Percentiles rank a stretch among this genome's conserved stretches.
phyloP scores from a whole-genome alignment of 2,113 vertebrate genomes.

The Paedocypris sp. region DNA sequence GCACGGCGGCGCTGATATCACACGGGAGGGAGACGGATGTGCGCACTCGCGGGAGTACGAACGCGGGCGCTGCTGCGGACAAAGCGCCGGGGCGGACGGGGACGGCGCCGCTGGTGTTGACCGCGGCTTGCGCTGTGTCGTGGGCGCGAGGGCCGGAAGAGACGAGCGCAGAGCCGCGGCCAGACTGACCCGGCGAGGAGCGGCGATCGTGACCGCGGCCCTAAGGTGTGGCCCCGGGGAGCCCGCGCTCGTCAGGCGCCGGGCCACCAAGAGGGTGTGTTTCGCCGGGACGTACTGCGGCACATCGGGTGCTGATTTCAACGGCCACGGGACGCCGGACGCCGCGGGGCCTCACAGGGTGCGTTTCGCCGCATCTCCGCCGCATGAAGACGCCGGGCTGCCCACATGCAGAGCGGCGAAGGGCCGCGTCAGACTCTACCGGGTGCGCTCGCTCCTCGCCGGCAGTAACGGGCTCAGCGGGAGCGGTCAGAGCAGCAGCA shows the following conservation, averaged over 20 bases:
- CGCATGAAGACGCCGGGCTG: constrained; percentile 8
- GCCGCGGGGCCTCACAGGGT: background rate
- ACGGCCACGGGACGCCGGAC: no score
- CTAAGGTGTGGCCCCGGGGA: constrained; percentile 21
- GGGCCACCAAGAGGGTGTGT: constrained; percentile 36
- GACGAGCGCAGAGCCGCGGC: constrained; percentile 3
- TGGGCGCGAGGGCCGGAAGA: constrained; percentile 25
- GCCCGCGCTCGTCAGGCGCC: constrained; percentile 29
- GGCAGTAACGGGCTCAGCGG: constrained; percentile 13
- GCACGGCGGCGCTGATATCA: constrained; percentile 19
- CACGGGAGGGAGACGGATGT: constrained; percentile 16
- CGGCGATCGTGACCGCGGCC: constrained; percentile 2
- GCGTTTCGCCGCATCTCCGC: background rate
- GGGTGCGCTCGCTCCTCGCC: constrained; percentile 35
- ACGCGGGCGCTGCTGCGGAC: constrained; percentile 13
- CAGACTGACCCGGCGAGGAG: constrained; percentile 8
- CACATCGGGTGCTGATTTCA: constrained; percentile 13
- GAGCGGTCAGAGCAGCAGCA: constrained; percentile 15
- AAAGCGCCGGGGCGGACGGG: constrained; percentile 7
- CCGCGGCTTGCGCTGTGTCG: constrained; percentile 26
- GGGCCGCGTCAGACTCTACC: constrained; percentile 38
- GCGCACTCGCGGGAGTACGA: constrained; percentile 15
- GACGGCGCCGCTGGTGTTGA: constrained; percentile 28
- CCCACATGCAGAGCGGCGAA: constrained; percentile 27
- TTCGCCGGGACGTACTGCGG: constrained; percentile 33